phyloP scores from a whole-genome alignment of 2,797 vertebrate species.

The Phrynocephalus forsythii region DNA sequence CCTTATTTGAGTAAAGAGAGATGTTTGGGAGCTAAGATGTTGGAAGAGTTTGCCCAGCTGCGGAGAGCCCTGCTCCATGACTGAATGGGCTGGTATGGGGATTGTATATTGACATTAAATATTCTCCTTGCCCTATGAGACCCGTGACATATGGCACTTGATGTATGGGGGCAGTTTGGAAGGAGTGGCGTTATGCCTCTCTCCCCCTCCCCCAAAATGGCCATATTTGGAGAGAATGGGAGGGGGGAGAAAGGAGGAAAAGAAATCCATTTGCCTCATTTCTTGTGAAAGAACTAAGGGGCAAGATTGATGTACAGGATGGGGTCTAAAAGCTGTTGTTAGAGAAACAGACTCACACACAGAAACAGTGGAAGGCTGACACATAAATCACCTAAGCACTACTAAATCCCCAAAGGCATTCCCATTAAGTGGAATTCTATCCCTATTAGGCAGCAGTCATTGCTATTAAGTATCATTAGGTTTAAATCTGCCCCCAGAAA shows the following conservation, averaged over 20 bases:
- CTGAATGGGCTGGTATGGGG: background rate
- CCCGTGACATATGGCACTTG: conserved; percentile 40
- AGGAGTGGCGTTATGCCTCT: conserved; percentile 44
- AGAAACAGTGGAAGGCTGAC: conserved; percentile 62
- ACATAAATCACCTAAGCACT: conserved; percentile 55
- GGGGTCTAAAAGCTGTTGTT: conserved; percentile 49
- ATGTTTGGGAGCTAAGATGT: background rate
- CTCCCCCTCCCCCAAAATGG: conserved; percentile 31
- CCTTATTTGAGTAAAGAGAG: background rate
- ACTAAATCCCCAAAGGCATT: conserved; percentile 72
- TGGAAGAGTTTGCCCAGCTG: conserved; percentile 28
- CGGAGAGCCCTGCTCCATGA: background rate
- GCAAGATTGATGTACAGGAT: conserved; percentile 51
- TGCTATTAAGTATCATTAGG: conserved; percentile 71
- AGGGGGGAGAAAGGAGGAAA: conserved; percentile 11
- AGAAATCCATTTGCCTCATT: conserved; percentile 48
- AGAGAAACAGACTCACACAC: conserved; percentile 48
- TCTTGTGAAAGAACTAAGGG: conserved; percentile 45
- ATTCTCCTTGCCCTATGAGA: conserved; percentile 10
- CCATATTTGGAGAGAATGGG: conserved; percentile 35
- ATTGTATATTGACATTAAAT: conserved; percentile 51
- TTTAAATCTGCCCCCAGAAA: conserved; percentile 76
- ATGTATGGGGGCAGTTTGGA: conserved; percentile 30
- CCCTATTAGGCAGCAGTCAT: conserved; percentile 59
- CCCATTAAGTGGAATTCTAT: conserved; percentile 51